Base-by-base conservation (phyloP, 2,797 vertebrate genomes). In the Anniella stebbinsi region DNA sequence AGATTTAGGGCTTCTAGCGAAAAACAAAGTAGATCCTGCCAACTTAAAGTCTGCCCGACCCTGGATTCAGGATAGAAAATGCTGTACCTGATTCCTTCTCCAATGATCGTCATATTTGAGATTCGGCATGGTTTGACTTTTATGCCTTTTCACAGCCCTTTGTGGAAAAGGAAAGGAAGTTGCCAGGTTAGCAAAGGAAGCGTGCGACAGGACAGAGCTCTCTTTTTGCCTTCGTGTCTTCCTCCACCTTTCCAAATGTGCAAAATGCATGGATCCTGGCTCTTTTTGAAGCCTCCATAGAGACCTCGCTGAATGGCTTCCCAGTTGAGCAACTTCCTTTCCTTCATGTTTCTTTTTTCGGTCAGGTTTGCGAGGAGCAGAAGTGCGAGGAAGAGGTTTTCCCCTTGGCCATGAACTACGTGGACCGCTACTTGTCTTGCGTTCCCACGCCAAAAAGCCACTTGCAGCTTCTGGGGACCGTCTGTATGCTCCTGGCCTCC, bases 291-390 rank as follows among this genome's bases (percentile, higher is more conserved):
- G 88, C 54, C 78, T 77, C 0, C 0, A n/a, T 18, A n/a, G 21
- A 45, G 78, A 88, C 54, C 69, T 48, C 33, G 36, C 12, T 33
- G 33, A 70, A 41, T 80, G 85, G 70, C 23, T 25, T n/a, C 66
- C 69, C 48, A 6, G 36, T 86, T 8, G 23, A 12, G 63, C 8
- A 86, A 5, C 73, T 66, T 48, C 84, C 83, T 84, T 83, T 81
- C 33, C 2, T 57, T 63, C 41, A 0, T 2, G 25, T 87, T 17
- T 38, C 13, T 25, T 85, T 48, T 33, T 87, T 36, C 4, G n/a
- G 3, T 11, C 95, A 99, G 99, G 98, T 99, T 91, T 99, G 98
- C 5, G 99, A 99, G 96, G 98, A 99, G 90, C 98, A 99, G 97
- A 98, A 97, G 88, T 99, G 98, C 0, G 98, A 99, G 93, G 98